phyloP scores from a whole-genome alignment of 2,888 invertebrate genomes.

The Lasioglossum marginatum region DNA sequence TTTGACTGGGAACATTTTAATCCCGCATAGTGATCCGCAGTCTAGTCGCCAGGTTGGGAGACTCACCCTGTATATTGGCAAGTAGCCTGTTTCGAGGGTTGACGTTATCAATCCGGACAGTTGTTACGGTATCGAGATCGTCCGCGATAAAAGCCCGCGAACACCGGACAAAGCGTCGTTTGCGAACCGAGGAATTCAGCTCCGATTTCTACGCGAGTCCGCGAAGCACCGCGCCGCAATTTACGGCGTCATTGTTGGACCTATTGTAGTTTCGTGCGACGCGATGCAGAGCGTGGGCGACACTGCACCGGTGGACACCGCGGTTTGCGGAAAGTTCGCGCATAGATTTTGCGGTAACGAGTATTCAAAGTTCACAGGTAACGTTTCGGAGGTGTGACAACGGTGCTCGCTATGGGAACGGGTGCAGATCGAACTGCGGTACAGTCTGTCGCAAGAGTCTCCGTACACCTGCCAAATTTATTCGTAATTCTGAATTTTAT shows the following conservation, averaged over 20 bases:
- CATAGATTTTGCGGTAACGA: conserved; percentile 1
- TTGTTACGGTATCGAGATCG: conserved; percentile 52
- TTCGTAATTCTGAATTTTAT: not conserved
- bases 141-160: conserved; percentile 33
- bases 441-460: not conserved
- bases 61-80: not conserved
- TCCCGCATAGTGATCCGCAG: no score
- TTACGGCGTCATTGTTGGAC: conserved; percentile 45
- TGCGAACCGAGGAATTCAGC: conserved; percentile 47
- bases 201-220: conserved; percentile 50
- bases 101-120: conserved; percentile 43
- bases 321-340: conserved; percentile 28
- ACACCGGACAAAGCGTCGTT: conserved; percentile 49
- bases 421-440: not conserved
- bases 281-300: conserved; percentile 42
- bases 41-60: not conserved
- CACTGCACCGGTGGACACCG: conserved; percentile 11
- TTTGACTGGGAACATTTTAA: no score
- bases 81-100: not conserved
- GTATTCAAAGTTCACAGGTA: conserved; percentile 10
- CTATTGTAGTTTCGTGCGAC: conserved; percentile 38
- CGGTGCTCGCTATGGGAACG: conserved; percentile 1
- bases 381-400: conserved; percentile 26
- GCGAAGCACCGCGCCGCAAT: conserved; percentile 39
- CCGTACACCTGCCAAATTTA: not conserved